Conservation (phyloP, 2,113 vertebrate genomes). For the Spizaetus ornatus region DNA sequence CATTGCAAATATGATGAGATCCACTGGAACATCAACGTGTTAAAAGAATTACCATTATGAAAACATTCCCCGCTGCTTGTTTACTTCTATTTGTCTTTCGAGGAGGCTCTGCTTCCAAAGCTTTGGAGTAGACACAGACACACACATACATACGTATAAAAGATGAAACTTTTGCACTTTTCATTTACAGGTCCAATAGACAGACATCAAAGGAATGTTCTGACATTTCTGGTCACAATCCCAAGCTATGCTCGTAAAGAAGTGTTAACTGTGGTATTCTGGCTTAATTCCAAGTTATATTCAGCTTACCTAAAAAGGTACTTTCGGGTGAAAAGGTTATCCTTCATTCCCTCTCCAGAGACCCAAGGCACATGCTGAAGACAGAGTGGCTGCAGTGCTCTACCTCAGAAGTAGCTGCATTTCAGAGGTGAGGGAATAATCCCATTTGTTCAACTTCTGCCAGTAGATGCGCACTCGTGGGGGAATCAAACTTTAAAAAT, state of each 20-base stretch:
- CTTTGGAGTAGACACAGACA: neutral
- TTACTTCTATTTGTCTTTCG: neutral
- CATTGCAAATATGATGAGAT: neutral
- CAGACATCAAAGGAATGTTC: neutral
- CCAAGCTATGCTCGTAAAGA: neutral
- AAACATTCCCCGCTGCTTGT: neutral
- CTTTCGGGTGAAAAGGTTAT: slow-evolving; percentile 36
- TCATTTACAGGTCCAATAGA: neutral
- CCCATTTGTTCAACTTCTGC: slow-evolving; percentile 8
- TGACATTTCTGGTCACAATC: slow-evolving; percentile 12
- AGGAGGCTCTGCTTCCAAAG: neutral
- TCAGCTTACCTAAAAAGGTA: slow-evolving; percentile 7
- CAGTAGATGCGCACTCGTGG: neutral
- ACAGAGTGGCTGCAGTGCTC: neutral
- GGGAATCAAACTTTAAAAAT: slow-evolving; percentile 1
- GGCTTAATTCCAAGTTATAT: neutral
- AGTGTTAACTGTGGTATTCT: neutral
- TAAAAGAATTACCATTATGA: neutral
- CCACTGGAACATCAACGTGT: neutral
- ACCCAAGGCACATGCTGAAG: neutral
- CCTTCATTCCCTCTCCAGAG: neutral
- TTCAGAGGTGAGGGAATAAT: slow-evolving; percentile 38
- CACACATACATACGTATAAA: neutral
- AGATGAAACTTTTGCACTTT: neutral
- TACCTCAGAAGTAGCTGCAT: slow-evolving; percentile 12